phyloP scores from a whole-genome alignment of 2,888 invertebrate genomes.

The Lycia hirtaria region DNA sequence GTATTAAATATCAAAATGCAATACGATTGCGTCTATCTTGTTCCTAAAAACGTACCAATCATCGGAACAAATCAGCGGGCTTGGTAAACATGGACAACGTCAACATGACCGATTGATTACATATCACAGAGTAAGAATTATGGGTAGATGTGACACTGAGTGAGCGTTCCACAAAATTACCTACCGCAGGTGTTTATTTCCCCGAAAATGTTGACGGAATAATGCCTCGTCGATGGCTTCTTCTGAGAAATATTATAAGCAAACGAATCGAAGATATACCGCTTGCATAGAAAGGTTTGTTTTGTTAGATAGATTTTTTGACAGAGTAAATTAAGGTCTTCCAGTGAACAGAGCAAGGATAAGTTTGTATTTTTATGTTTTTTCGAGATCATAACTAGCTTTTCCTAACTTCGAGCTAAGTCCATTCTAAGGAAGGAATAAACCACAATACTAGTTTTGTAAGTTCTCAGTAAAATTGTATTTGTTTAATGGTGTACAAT shows the following conservation, averaged over 20 bases:
- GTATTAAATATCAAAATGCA: constrained; percentile 4
- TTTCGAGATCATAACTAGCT: too few relatives aligned
- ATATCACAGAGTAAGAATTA: constrained; percentile 28
- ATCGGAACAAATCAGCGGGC: constrained; percentile 44
- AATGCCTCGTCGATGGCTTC: background rate
- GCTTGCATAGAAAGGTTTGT: background rate
- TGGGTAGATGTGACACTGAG: constrained; percentile 22
- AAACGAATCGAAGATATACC: background rate
- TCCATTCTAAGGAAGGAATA: too few relatives aligned
- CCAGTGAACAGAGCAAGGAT: too few relatives aligned
- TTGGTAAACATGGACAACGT: constrained; percentile 47
- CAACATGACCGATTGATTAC: constrained; percentile 61
- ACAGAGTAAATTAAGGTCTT: too few relatives aligned
- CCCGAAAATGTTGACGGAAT: background rate
- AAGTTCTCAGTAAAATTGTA: too few relatives aligned
- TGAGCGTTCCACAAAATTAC: background rate
- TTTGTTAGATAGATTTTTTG: too few relatives aligned
- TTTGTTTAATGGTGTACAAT: too few relatives aligned
- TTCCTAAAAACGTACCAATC: constrained; percentile 37
- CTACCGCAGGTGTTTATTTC: background rate
- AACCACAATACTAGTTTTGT: too few relatives aligned
- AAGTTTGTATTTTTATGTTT: too few relatives aligned
- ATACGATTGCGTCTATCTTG: constrained; percentile 11
- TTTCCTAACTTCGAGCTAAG: too few relatives aligned
- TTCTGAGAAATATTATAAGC: background rate